Evolutionary conservation across 2,888 invertebrate genomes (phyloP).

Genomic region (Drosophila dives): DNA sequence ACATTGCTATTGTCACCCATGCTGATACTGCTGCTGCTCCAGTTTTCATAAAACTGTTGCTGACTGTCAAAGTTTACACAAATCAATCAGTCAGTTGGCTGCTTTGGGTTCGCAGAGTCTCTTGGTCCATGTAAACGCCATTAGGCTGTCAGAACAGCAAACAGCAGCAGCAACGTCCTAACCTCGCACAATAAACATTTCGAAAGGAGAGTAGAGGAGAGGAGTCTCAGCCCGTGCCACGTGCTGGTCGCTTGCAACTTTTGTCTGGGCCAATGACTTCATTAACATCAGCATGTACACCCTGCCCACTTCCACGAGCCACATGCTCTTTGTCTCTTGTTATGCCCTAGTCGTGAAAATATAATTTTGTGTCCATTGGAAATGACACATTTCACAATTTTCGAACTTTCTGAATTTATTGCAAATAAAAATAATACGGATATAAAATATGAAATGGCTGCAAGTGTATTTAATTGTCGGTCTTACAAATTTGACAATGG

Average conservation of each 20-base stretch:
- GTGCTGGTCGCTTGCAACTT: slow-evolving; percentile 60
- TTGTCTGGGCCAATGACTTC: slow-evolving; percentile 69
- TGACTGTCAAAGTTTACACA: slow-evolving; percentile 73
- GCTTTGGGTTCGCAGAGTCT: background rate
- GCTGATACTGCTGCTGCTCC: background rate
- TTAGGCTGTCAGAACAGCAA: slow-evolving; percentile 42
- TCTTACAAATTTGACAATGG: background rate
- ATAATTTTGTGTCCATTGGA: background rate
- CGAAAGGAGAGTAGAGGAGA: background rate
- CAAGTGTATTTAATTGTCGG: slow-evolving; percentile 1
- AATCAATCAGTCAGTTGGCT: slow-evolving; percentile 65
- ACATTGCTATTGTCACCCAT: slow-evolving; percentile 5
- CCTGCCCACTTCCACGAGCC: background rate
- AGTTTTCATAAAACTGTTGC: slow-evolving; percentile 32
- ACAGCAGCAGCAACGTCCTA: slow-evolving; percentile 62
- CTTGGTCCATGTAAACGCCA: slow-evolving; percentile 50
- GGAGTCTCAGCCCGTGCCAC: slow-evolving; percentile 42
- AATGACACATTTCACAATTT: background rate
- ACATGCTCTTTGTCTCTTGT: slow-evolving; percentile 36
- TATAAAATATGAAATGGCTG: background rate
- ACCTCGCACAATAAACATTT: slow-evolving; percentile 64
- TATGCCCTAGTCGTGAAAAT: slow-evolving; percentile 4
- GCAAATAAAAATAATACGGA: background rate
- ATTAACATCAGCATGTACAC: slow-evolving; percentile 52
- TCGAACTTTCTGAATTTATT: accelerated